Conservation (phyloP, 2,113 vertebrate species). For the Catharus minimus region DNA sequence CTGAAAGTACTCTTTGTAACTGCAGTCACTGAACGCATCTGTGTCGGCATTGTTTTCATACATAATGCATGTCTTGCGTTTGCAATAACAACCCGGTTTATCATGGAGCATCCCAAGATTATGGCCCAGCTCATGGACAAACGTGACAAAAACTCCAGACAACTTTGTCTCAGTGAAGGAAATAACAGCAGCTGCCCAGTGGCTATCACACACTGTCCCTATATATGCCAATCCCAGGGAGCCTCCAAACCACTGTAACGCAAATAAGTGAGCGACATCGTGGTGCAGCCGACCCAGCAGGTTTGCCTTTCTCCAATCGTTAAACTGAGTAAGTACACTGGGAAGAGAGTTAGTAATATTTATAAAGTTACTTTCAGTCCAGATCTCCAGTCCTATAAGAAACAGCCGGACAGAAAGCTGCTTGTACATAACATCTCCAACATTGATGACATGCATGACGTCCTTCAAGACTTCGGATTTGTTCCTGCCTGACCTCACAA, state of each 20-base stretch:
- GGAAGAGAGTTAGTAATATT: background rate
- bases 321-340: background rate
- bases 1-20: conserved; percentile 35
- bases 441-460: conserved; percentile 28
- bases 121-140: conserved; percentile 68
- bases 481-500: background rate
- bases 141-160: background rate
- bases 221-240: background rate
- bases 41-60: background rate
- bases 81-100: background rate
- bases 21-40: conserved; percentile 64
- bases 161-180: background rate
- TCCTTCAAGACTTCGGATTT: background rate
- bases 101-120: conserved; percentile 63
- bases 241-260: conserved; percentile 17
- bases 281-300: background rate
- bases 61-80: conserved; percentile 1
- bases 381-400: conserved; percentile 63
- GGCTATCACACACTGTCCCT: background rate
- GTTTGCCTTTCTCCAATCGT: background rate
- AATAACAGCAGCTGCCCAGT: background rate
- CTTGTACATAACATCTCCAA: background rate
- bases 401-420: conserved; percentile 21
- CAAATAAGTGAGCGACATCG: conserved; percentile 53
- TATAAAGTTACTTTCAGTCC: conserved; percentile 47